These are phyloP conservation scores for Drosophila subquinaria DNA, from an alignment of 2,888 invertebrate species.

Conservation along the genomic window DNA sequence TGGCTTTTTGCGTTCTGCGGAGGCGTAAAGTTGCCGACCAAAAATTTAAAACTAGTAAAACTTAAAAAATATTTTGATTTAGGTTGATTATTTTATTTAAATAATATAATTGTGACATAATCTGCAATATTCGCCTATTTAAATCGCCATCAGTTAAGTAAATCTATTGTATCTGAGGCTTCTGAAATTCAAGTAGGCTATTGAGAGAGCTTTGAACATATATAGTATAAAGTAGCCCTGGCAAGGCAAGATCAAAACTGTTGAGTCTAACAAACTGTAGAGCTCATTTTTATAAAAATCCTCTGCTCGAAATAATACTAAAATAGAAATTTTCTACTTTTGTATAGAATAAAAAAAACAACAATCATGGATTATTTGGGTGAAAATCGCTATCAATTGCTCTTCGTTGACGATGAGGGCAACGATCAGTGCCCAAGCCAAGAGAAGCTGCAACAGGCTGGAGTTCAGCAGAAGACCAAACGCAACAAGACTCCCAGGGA, in stretches of 20 bases:
- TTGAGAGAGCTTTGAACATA: not conserved
- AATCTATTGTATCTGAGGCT: not conserved
- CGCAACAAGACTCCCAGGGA: not conserved
- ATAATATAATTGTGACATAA: too few species aligned
- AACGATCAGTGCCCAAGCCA: slow-evolving; percentile 1
- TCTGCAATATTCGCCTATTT: too few species aligned
- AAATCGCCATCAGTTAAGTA: not conserved
- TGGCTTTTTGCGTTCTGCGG: too few species aligned
- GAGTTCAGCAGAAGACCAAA: not conserved
- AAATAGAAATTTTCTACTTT: slow-evolving; percentile 8
- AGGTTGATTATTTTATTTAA: too few species aligned
- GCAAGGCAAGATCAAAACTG: not conserved
- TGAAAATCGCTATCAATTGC: slow-evolving; percentile 43
- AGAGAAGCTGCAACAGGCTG: not conserved
- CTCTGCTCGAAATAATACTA: not conserved
- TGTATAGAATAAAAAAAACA: slow-evolving; percentile 6
- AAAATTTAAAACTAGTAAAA: too few species aligned
- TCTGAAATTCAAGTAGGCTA: not conserved
- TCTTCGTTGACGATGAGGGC: slow-evolving; percentile 44
- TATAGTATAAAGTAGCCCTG: not conserved
- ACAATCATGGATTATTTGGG: slow-evolving; percentile 28
- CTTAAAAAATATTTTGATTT: too few species aligned
- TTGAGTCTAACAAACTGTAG: not conserved
- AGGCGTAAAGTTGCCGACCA: too few species aligned
- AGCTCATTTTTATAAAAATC: slow-evolving; percentile 7